Base-by-base conservation (phyloP, 2,797 vertebrate genomes). In the Tachyglossus aculeatus region DNA sequence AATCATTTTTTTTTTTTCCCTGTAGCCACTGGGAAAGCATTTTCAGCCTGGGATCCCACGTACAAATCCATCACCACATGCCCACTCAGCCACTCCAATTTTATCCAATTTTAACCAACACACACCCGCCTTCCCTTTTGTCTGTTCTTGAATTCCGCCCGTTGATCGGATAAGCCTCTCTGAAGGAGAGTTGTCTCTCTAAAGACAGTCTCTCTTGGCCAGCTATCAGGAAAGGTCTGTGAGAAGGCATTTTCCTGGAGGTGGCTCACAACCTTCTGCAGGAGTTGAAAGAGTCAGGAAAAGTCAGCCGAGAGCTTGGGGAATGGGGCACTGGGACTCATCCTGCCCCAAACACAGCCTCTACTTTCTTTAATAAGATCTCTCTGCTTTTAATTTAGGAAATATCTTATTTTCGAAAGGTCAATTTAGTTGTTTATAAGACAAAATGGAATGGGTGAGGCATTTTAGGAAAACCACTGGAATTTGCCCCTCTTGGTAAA, bases 191-290 rank as follows among this genome's bases (percentile, higher is more conserved):
- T 44, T 25, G 45, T 50, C 47, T 61, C 60, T 82, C 60, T 22
- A 55, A 40, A 57, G 39, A 61, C 70, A 57, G 80, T 70, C 70
- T 47, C 44, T 48, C 13, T 29, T 54, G 55, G n/a, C 21, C 1
- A 2, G 47, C 31, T 70, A 51, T 67, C 66, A 71, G 63, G 37
- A 57, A 64, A 64, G 71, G 45, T 77, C 64, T 79, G 57, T 61
- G 2, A 4, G 43, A 68, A 21, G 36, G 53, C 56, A 51, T 24
- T 32, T 53, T 72, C 58, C 11, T 21, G 54, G 43, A 53, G 64
- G 62, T 60, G 51, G 73, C 55, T n/a, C 25, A 38, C 21, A 18
- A 59, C 43, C 21, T 71, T 63, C 45, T 33, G n/a, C n/a, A n/a
- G n/a, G n/a, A n/a, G n/a, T n/a, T n/a, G n/a, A n/a, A n/a, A n/a